Evolutionary conservation across 2,888 invertebrate genomes (phyloP).

Genomic region (Drosophila limbata): DNA sequence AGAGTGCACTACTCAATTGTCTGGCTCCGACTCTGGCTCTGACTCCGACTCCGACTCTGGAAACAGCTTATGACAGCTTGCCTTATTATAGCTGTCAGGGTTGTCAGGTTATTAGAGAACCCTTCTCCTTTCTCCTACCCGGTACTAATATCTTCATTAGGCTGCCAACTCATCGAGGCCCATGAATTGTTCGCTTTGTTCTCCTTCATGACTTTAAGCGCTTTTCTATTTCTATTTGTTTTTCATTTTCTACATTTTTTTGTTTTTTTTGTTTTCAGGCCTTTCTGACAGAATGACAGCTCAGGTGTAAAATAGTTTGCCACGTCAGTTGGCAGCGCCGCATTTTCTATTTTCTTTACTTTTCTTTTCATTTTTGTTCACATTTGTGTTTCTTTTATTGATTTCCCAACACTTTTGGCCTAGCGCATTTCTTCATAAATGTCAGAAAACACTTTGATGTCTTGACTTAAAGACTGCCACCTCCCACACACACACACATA

Average conservation of each 20-base stretch:
- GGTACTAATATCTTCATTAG: conserved; percentile 67
- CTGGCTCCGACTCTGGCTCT: conserved; percentile 8
- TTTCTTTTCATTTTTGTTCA: conserved; percentile 38
- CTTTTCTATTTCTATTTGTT: conserved; percentile 44
- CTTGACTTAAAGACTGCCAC: conserved; percentile 71
- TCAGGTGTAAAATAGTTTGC: conserved; percentile 79
- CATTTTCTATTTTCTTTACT: conserved; percentile 55
- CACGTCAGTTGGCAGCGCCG: conserved; percentile 63
- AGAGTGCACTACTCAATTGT: conserved; percentile 5
- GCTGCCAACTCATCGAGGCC: conserved; percentile 15
- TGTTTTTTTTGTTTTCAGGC: conserved; percentile 26
- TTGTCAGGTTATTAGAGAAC: conserved; percentile 66
- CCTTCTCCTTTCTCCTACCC: conserved; percentile 5
- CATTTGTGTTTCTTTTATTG: conserved; percentile 49
- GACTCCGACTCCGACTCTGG: conserved; percentile 26
- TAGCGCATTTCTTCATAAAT: conserved; percentile 57
- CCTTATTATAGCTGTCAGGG: conserved; percentile 77
- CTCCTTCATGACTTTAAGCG: conserved; percentile 58
- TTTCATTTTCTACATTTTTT: conserved; percentile 11
- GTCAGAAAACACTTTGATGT: conserved; percentile 77
- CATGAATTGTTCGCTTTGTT: conserved; percentile 21
- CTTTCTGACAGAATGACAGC: conserved; percentile 68
- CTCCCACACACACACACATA: conserved; percentile 19
- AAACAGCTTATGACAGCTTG: conserved; percentile 78
- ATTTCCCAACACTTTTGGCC: conserved; percentile 68